phyloP scores from a whole-genome alignment of 2,888 invertebrate species.

The Fragum sueziense region DNA sequence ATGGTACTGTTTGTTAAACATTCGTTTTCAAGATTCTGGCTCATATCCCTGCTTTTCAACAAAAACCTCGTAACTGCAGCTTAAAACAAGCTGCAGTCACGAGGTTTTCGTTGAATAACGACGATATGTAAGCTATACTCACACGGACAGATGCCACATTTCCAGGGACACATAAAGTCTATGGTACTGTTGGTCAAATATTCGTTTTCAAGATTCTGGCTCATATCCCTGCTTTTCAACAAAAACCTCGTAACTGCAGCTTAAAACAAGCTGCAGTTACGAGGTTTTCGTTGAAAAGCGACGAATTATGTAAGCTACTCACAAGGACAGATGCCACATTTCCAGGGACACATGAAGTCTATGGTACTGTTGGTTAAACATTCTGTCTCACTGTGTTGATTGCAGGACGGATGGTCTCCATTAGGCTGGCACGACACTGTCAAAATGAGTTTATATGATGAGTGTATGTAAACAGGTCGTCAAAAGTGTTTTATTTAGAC shows the following conservation, averaged over 20 bases:
- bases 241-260: too few relatives aligned
- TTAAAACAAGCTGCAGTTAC: too few relatives aligned
- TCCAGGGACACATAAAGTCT: neutral
- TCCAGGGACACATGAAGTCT: constrained; percentile 29
- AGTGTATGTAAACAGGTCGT: too few relatives aligned
- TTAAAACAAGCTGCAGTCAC: too few relatives aligned
- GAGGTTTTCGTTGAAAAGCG: too few relatives aligned
- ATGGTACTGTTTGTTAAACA: too few relatives aligned
- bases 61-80: too few relatives aligned
- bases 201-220: neutral
- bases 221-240: neutral
- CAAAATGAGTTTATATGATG: too few relatives aligned
- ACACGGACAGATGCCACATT: neutral
- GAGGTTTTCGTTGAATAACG: too few relatives aligned
- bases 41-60: too few relatives aligned
- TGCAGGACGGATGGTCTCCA: constrained; percentile 25
- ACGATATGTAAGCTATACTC: too few relatives aligned
- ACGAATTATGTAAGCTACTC: neutral
- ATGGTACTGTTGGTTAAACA: neutral
- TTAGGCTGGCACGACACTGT: constrained; percentile 14
- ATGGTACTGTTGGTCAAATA: neutral
- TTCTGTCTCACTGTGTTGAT: neutral
- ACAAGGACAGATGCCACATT: constrained; percentile 38
- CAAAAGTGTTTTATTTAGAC: too few relatives aligned
- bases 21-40: neutral